A percentile compares a stretch with the other conserved stretches of the same genome.
Conservation (phyloP, 2,888 invertebrate species). For the Oconnorella tubifera region DNA sequence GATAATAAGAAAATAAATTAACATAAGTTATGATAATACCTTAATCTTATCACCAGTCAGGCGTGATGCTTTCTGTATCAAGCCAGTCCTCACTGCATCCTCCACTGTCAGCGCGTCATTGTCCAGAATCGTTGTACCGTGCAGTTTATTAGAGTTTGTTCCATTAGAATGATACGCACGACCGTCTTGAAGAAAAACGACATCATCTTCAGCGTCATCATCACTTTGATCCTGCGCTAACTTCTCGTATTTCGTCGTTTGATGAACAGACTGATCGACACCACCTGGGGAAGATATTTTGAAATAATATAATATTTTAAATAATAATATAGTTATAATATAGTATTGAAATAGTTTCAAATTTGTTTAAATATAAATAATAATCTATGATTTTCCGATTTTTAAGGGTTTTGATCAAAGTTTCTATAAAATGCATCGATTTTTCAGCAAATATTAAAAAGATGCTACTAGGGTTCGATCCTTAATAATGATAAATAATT, state of each 20-base stretch:
- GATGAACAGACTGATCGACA: constrained; percentile 19
- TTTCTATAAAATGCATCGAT: too few relatives aligned
- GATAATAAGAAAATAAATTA: too few relatives aligned
- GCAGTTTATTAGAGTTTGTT: neutral
- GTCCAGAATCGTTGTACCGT: constrained; percentile 1
- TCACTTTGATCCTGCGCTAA: constrained; percentile 31
- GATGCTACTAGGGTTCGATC: too few relatives aligned
- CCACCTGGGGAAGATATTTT: neutral
- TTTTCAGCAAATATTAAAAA: too few relatives aligned
- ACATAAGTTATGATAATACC: neutral
- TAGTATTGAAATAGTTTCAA: too few relatives aligned
- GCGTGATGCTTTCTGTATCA: constrained; percentile 14
- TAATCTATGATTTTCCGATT: too few relatives aligned
- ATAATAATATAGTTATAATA: too few relatives aligned
- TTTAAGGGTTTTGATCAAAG: too few relatives aligned
- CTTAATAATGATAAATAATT: too few relatives aligned
- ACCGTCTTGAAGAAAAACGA: constrained; percentile 22
- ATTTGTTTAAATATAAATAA: too few relatives aligned
- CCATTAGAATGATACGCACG: constrained; percentile 11
- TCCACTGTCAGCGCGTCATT: constrained; percentile 11
- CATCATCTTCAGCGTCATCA: constrained; percentile 31
- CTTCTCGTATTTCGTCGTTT: constrained; percentile 28
- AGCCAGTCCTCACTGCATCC: constrained; percentile 19
- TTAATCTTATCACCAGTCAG: neutral
- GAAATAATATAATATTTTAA: too few relatives aligned